Evolutionary conservation across 2,888 invertebrate species (phyloP).

Genomic region (Stenichneumon culpator): DNA sequence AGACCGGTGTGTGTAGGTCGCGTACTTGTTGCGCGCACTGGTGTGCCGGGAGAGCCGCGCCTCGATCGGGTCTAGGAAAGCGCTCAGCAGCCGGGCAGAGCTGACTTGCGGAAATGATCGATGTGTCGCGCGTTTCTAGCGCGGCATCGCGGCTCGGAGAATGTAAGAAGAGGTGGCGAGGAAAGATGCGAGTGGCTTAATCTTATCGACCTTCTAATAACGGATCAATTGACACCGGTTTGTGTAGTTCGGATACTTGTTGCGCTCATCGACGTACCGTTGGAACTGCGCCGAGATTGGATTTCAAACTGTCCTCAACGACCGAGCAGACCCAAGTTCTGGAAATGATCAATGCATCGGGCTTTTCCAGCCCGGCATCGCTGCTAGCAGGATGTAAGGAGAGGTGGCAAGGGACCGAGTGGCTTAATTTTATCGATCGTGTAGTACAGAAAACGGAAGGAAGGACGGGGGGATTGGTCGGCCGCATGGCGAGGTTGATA

Average conservation of each 20-base stretch:
- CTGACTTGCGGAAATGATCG: background rate
- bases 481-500: background rate
- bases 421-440: conserved; percentile 23
- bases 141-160: background rate
- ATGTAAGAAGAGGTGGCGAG: background rate
- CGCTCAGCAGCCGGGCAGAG: no score
- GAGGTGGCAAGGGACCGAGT: background rate
- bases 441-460: background rate
- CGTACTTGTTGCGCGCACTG: conserved; percentile 83
- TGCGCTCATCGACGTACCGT: no score
- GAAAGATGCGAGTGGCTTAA: background rate
- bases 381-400: background rate
- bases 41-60: background rate
- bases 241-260: no score
- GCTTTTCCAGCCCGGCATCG: background rate
- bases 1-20: conserved; percentile 81
- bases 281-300: no score
- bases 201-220: no score
- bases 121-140: background rate
- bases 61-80: background rate
- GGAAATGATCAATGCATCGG: background rate
- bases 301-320: no score
- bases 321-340: no score
- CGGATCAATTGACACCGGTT: no score
- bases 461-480: background rate